phyloP scores from a whole-genome alignment of 2,797 vertebrate species.

The Bovichtus diacanthus region DNA sequence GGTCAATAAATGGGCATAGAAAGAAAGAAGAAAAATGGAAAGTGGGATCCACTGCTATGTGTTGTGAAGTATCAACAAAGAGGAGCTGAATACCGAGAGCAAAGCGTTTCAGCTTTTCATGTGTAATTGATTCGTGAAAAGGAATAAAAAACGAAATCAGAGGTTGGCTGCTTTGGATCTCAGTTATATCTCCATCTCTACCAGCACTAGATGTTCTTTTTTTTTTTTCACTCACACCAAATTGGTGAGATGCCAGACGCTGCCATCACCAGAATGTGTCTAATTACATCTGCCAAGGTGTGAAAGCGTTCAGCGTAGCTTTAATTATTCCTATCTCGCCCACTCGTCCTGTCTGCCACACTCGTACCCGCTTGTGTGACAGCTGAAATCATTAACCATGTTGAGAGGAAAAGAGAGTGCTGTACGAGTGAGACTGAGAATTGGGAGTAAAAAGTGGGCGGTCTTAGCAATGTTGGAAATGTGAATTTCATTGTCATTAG shows the following conservation, averaged over 20 bases:
- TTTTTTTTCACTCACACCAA: constrained; percentile 13
- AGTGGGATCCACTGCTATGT: background rate
- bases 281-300: constrained; percentile 84
- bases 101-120: background rate
- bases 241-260: constrained; percentile 68
- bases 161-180: background rate
- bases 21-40: background rate
- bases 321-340: constrained; percentile 81
- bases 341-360: constrained; percentile 55
- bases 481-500: constrained; percentile 65
- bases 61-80: background rate
- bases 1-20: background rate
- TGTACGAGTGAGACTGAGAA: constrained; percentile 23
- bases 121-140: constrained; percentile 5
- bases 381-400: constrained; percentile 69
- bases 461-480: constrained; percentile 45
- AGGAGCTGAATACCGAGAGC: background rate
- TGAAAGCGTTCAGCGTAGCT: constrained; percentile 66
- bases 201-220: background rate
- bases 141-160: constrained; percentile 11
- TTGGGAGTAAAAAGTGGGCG: constrained; percentile 47
- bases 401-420: constrained; percentile 23
- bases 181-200: background rate
- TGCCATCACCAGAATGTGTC: constrained; percentile 65
- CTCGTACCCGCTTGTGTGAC: constrained; percentile 42